These are phyloP conservation scores for Philereme vetulata DNA, from an alignment of 2,888 invertebrate genomes.

Conservation along the genomic window DNA sequence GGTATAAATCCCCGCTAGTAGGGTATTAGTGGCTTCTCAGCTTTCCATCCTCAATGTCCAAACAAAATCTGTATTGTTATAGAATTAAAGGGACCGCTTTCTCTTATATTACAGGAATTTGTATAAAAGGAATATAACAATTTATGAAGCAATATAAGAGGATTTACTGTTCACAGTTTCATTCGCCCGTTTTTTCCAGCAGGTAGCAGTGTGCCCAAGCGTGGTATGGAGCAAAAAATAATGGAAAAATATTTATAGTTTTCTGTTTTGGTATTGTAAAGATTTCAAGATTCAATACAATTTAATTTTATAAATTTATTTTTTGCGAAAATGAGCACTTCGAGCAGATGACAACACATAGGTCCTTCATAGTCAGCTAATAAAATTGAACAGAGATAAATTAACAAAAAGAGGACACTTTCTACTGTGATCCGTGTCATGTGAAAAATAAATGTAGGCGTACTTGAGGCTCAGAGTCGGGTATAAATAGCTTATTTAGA, in stretches of 20 bases:
- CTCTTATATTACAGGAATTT: constrained; percentile 6
- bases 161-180: constrained; percentile 7
- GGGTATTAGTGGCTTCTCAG: constrained; percentile 10
- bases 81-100: constrained; percentile 8
- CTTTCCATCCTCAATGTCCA: constrained; percentile 1
- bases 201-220: constrained; percentile 8
- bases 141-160: constrained; percentile 15
- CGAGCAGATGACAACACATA: no score
- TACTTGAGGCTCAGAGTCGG: no score
- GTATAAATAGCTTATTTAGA: no score
- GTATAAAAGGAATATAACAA: constrained; percentile 12
- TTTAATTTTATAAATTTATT: no score
- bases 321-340: no score
- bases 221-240: constrained; percentile 4
- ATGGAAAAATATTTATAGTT: neutral
- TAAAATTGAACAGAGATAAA: no score
- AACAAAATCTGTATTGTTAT: constrained; percentile 14
- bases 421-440: no score
- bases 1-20: constrained; percentile 16
- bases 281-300: no score
- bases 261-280: neutral
- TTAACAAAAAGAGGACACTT: no score
- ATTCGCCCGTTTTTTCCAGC: constrained; percentile 5
- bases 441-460: no score
- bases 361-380: no score